Evolutionary conservation across 2,888 invertebrate species (phyloP).

Genomic region (Atherix ibis): DNA sequence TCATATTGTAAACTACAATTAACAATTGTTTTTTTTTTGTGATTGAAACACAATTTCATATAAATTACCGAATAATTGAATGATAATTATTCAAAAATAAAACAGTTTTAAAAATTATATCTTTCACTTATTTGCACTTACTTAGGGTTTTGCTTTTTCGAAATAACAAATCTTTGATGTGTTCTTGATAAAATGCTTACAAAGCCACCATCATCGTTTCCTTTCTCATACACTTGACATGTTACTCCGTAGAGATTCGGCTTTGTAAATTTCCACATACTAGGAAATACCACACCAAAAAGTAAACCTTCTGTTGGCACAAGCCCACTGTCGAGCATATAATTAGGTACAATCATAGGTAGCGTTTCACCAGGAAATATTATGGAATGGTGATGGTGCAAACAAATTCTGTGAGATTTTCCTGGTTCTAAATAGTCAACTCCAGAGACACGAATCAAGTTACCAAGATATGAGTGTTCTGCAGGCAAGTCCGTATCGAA

Average conservation of each 20-base stretch:
- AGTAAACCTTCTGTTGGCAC: slow-evolving; percentile 24
- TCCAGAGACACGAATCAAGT: slow-evolving; percentile 44
- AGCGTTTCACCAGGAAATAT: slow-evolving; percentile 68
- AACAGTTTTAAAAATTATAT: neutral
- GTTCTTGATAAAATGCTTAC: slow-evolving; percentile 59
- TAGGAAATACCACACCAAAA: slow-evolving; percentile 29
- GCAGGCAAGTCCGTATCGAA: slow-evolving; percentile 40
- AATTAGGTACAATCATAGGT: slow-evolving; percentile 45
- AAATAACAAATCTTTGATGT: slow-evolving; percentile 49
- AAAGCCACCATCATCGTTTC: slow-evolving; percentile 21
- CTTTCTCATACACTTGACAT: slow-evolving; percentile 31
- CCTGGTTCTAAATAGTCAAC: slow-evolving; percentile 45
- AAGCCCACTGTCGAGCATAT: slow-evolving; percentile 20
- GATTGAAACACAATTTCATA: neutral
- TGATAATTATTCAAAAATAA: neutral
- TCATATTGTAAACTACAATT: too few relatives aligned
- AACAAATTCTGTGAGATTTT: slow-evolving; percentile 36
- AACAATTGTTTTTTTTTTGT: neutral
- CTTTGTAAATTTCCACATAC: slow-evolving; percentile 16
- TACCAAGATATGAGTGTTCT: slow-evolving; percentile 36
- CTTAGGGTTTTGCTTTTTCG: slow-evolving; percentile 22
- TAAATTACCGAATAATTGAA: neutral
- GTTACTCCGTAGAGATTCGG: slow-evolving; percentile 26
- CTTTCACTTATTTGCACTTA: slow-evolving; percentile 10
- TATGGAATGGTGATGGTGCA: slow-evolving; percentile 43